Evolutionary conservation across 2,888 invertebrate species (phyloP).

Genomic region (Augiades crinisus): DNA sequence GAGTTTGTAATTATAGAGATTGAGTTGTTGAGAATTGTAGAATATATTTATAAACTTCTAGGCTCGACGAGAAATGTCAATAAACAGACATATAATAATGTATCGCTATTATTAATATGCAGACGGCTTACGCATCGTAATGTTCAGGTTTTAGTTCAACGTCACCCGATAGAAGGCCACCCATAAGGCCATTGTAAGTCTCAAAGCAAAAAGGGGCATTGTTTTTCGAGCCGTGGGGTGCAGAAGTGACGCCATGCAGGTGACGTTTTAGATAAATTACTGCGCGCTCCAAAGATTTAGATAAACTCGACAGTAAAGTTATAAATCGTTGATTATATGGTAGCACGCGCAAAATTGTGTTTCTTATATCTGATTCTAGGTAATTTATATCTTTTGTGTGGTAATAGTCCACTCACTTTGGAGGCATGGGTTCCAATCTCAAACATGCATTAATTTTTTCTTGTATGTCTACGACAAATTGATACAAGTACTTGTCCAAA

Average conservation of each 20-base stretch:
- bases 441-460: no score
- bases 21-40: no score
- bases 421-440: no score
- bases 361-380: not conserved
- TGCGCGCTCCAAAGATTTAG: slow-evolving; percentile 31
- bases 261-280: slow-evolving; percentile 51
- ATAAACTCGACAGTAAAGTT: slow-evolving; percentile 22
- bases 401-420: no score
- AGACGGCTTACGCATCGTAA: slow-evolving; percentile 18
- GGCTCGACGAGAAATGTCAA: no score
- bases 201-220: slow-evolving; percentile 52
- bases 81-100: no score
- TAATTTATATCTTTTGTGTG: no score
- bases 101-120: slow-evolving; percentile 25
- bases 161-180: slow-evolving; percentile 52
- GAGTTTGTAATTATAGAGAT: no score
- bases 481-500: no score
- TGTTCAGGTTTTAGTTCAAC: slow-evolving; percentile 28
- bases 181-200: slow-evolving; percentile 53
- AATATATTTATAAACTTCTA: no score
- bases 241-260: slow-evolving; percentile 48
- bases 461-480: no score
- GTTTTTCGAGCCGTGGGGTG: slow-evolving; percentile 46
- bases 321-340: slow-evolving; percentile 16
- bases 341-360: not conserved